Evolutionary conservation across 2,113 vertebrate species (phyloP).

Genomic region (Hucho hucho): DNA sequence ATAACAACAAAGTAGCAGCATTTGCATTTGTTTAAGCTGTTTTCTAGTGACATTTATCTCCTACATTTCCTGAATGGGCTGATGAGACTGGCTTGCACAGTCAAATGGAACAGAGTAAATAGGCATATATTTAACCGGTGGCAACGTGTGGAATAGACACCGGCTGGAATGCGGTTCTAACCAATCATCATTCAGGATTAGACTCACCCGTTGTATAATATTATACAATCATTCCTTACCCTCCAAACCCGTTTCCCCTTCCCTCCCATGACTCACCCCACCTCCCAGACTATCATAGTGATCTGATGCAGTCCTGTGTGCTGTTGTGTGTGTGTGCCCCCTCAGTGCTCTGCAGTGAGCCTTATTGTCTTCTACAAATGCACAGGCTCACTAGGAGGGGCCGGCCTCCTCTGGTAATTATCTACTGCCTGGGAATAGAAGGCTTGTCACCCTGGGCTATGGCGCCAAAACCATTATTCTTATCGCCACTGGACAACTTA

Average conservation of each 20-base stretch:
- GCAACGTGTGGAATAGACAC: no score
- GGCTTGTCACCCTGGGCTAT: conserved; percentile 56
- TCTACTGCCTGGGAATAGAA: conserved; percentile 54
- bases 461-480: conserved; percentile 70
- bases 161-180: no score
- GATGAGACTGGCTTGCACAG: no score
- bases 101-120: no score
- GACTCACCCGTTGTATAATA: conserved; percentile 18
- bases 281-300: conserved; percentile 46
- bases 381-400: conserved; percentile 49
- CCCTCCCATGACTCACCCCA: conserved; percentile 16
- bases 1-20: no score
- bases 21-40: no score
- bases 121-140: no score
- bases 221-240: background rate
- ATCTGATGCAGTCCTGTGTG: conserved; percentile 29
- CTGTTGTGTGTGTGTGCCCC: conserved; percentile 23
- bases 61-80: no score
- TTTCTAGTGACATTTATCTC: no score
- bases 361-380: conserved; percentile 50
- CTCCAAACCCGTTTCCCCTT: background rate
- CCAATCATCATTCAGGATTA: no score
- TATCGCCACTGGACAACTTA: conserved; percentile 69
- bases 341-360: conserved; percentile 45
- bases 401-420: conserved; percentile 38